Conservation (phyloP, 2,797 vertebrate genomes). For the Melanotaenia boesemani region DNA sequence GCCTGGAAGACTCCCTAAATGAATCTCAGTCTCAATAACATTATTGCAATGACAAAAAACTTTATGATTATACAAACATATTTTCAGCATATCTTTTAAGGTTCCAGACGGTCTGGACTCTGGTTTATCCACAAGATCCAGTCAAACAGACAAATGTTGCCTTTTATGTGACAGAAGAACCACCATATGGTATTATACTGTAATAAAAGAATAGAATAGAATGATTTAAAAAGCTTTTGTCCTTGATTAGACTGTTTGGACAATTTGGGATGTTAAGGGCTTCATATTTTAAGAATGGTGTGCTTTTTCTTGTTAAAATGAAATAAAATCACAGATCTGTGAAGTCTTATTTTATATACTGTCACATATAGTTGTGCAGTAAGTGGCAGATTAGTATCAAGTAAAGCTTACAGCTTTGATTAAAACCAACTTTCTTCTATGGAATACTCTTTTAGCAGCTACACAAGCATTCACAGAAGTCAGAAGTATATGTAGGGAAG, state of each 20-base stretch:
- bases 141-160: conserved; percentile 3
- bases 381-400: neutral
- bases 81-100: neutral
- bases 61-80: neutral
- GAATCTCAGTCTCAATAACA: conserved; percentile 1
- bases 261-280: conserved; percentile 21
- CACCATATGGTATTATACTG: conserved; percentile 36
- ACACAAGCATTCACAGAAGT: conserved; percentile 23
- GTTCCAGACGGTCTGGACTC: neutral
- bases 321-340: conserved; percentile 1
- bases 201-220: conserved; percentile 40
- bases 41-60: neutral
- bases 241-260: conserved; percentile 14
- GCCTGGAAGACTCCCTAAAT: neutral
- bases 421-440: neutral
- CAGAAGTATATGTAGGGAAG: conserved; percentile 23
- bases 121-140: conserved; percentile 1
- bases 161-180: conserved; percentile 15
- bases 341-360: neutral
- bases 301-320: conserved; percentile 22
- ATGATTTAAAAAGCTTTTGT: conserved; percentile 65
- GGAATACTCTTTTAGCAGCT: neutral
- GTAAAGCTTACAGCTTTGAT: neutral
- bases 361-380: neutral
- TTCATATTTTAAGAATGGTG: conserved; percentile 23